Conservation (phyloP, 1,140 invertebrate genomes). For the Parapsyche elsis region DNA sequence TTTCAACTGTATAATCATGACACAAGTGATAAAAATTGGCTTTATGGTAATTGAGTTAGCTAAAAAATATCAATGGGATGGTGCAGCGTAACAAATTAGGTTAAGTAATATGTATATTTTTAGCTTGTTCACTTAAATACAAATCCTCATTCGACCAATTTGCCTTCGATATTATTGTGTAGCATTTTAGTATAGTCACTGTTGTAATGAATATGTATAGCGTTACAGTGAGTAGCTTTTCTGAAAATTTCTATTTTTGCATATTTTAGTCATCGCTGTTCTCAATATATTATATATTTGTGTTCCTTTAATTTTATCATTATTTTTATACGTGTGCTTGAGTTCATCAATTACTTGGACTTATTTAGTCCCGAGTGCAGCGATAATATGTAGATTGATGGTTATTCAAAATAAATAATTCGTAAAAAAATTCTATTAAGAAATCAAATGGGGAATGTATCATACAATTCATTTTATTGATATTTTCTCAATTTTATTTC, state of each 20-base stretch:
- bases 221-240: conserved; percentile 56
- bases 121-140: conserved; percentile 56
- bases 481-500: background rate
- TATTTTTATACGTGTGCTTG: conserved; percentile 57
- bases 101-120: conserved; percentile 56
- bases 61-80: conserved; percentile 55
- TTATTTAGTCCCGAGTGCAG: conserved; percentile 51
- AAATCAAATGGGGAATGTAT: background rate
- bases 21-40: conserved; percentile 56
- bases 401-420: conserved; percentile 55
- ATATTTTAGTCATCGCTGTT: conserved; percentile 57
- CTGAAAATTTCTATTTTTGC: conserved; percentile 57
- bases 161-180: conserved; percentile 57
- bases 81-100: conserved; percentile 56
- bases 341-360: conserved; percentile 51
- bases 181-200: conserved; percentile 55
- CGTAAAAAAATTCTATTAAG: conserved; percentile 39
- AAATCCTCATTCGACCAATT: conserved; percentile 57
- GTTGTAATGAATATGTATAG: conserved; percentile 54
- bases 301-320: conserved; percentile 52
- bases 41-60: conserved; percentile 56
- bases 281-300: conserved; percentile 50
- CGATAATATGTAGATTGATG: conserved; percentile 56
- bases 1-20: conserved; percentile 52
- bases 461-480: background rate